Evolutionary conservation across 2,113 vertebrate genomes (phyloP).

Genomic region (Monarcha castaneiventris): DNA sequence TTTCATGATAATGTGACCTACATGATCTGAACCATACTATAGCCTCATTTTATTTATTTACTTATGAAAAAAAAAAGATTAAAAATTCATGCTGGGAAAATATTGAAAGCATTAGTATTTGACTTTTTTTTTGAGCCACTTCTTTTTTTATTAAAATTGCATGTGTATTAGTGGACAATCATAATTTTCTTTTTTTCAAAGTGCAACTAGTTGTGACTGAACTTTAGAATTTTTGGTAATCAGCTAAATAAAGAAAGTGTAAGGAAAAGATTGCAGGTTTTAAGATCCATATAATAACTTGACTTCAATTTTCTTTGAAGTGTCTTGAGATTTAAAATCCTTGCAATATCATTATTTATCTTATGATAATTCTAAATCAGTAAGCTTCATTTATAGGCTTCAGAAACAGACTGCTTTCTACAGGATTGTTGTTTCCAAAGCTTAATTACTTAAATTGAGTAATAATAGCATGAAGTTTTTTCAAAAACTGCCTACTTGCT

Average conservation of each 20-base stretch:
- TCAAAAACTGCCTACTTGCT: not conserved
- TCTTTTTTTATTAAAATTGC: not conserved
- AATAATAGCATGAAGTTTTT: not conserved
- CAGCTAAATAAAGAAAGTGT: not conserved
- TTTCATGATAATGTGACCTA: constrained; percentile 26
- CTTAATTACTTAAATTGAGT: not conserved
- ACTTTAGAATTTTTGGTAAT: not conserved
- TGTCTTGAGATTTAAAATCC: not conserved
- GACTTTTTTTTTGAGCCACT: not conserved
- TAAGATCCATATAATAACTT: not conserved
- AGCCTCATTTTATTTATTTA: not conserved
- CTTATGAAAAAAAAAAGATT: not conserved
- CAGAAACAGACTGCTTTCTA: not conserved
- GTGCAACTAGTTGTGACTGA: not conserved
- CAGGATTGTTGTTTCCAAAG: not conserved
- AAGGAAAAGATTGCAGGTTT: not conserved
- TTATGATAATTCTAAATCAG: not conserved
- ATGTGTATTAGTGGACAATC: not conserved
- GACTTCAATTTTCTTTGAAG: not conserved
- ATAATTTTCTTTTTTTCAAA: not conserved
- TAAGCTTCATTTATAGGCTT: not conserved
- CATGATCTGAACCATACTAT: not conserved
- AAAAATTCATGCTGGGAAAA: not conserved
- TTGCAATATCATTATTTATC: not conserved
- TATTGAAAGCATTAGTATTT: not conserved